A percentile compares a stretch with the other conserved stretches of the same genome.
phyloP scores from a whole-genome alignment of 2,888 invertebrate genomes.

The Drosophila planitibia region DNA sequence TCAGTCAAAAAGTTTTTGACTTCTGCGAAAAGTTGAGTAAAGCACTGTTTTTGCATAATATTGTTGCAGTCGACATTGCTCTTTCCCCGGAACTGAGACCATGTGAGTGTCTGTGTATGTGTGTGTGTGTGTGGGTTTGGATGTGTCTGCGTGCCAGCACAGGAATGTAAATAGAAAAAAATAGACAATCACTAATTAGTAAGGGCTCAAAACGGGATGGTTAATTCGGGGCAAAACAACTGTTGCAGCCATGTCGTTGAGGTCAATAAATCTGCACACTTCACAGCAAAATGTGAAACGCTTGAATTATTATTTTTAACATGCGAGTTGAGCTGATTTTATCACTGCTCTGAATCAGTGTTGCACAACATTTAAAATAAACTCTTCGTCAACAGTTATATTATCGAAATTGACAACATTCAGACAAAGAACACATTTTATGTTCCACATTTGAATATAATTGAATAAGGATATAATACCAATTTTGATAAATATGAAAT shows the following conservation, averaged over 20 bases:
- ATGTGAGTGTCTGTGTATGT: not conserved
- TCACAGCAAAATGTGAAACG: conserved; percentile 13
- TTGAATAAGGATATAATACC: not conserved
- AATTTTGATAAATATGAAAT: not conserved
- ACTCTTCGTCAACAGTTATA: not conserved
- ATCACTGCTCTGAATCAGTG: not conserved
- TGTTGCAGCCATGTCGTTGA: conserved; percentile 3
- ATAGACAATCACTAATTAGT: conserved; percentile 55
- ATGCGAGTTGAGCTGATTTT: not conserved
- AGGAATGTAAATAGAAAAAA: conserved; percentile 31
- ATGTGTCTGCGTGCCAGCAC: not conserved
- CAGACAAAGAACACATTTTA: not conserved
- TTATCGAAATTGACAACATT: not conserved
- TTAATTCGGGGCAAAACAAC: conserved; percentile 27
- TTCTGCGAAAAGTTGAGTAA: conserved; percentile 54
- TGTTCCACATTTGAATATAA: not conserved
- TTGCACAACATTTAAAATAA: not conserved
- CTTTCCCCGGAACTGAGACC: conserved; percentile 27
- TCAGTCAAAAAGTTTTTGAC: conserved; percentile 67
- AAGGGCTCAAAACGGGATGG: conserved; percentile 48
- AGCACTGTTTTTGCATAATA: conserved; percentile 62
- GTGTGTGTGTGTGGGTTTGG: not conserved
- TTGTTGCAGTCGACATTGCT: conserved; percentile 60
- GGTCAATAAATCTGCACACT: conserved; percentile 24
- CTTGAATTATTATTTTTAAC: not conserved